phyloP scores from a whole-genome alignment of 2,113 vertebrate genomes.

The Mormyrus lacerda region DNA sequence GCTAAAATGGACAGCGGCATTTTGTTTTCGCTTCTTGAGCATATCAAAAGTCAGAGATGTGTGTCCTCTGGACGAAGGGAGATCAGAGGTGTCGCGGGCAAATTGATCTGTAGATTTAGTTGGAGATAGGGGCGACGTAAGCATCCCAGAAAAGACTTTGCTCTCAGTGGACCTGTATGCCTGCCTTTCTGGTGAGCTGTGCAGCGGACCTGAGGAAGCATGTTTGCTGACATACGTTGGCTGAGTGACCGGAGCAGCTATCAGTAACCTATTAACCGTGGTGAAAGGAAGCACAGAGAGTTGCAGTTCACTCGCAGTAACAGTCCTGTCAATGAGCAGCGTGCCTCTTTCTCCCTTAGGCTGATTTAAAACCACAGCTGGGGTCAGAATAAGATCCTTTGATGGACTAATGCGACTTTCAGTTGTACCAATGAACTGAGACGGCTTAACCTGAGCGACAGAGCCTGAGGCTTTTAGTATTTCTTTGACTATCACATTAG shows the following conservation, averaged over 20 bases:
- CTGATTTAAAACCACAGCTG: background rate
- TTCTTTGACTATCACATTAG: background rate
- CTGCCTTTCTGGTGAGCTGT: background rate
- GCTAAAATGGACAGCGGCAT: background rate
- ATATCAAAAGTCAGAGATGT: constrained; percentile 13
- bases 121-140: background rate
- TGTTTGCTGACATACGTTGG: background rate
- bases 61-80: constrained; percentile 11
- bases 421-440: background rate
- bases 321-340: background rate
- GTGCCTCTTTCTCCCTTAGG: background rate
- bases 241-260: background rate
- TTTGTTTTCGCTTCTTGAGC: background rate
- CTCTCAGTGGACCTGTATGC: background rate
- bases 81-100: constrained; percentile 23
- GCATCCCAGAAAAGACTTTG: background rate
- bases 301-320: background rate
- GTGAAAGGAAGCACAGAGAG: background rate
- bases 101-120: constrained; percentile 17
- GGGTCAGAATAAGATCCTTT: background rate
- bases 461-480: too few species aligned
- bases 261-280: background rate
- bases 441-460: background rate
- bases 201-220: background rate
- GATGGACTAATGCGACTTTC: background rate